Conservation (phyloP, 2,888 invertebrate genomes). For the Folsomia candida region DNA sequence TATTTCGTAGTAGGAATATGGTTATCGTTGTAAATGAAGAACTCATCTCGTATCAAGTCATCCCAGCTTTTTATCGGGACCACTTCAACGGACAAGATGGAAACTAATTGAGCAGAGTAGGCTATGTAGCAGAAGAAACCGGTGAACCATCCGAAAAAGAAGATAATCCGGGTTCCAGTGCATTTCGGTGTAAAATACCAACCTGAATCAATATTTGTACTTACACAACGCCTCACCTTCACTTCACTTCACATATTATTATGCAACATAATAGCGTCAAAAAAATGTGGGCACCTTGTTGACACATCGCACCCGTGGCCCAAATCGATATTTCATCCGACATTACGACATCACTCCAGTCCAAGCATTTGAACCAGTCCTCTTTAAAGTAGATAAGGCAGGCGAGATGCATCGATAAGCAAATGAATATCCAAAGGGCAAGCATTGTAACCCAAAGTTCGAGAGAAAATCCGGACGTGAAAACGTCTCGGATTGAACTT, state of each 20-base stretch:
- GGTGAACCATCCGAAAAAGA: constrained; percentile 23
- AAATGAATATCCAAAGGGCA: constrained; percentile 25
- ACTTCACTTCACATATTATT: too few relatives aligned
- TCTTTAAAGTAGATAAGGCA: constrained; percentile 16
- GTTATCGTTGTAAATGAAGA: constrained; percentile 11
- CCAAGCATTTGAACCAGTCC: background rate
- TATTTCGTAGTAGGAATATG: constrained; percentile 15
- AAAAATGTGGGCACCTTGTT: too few relatives aligned
- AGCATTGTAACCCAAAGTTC: constrained; percentile 29
- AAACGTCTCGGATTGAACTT: constrained; percentile 30
- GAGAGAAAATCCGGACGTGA: constrained; percentile 27
- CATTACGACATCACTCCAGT: constrained; percentile 1
- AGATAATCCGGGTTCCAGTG: constrained; percentile 20
- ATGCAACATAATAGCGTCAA: too few relatives aligned
- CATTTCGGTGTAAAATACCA: constrained; percentile 33
- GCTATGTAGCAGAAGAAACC: constrained; percentile 31
- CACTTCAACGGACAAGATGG: constrained; percentile 33
- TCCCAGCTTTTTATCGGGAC: constrained; percentile 30
- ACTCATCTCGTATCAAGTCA: constrained; percentile 20
- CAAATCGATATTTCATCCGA: constrained; percentile 24
- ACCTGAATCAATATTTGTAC: too few relatives aligned
- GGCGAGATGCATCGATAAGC: background rate
- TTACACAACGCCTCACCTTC: too few relatives aligned
- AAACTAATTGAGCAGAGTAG: constrained; percentile 30
- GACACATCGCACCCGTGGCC: constrained; percentile 31